Base-by-base conservation (phyloP, 1,140 invertebrate species). In the Eumaeus atala region DNA sequence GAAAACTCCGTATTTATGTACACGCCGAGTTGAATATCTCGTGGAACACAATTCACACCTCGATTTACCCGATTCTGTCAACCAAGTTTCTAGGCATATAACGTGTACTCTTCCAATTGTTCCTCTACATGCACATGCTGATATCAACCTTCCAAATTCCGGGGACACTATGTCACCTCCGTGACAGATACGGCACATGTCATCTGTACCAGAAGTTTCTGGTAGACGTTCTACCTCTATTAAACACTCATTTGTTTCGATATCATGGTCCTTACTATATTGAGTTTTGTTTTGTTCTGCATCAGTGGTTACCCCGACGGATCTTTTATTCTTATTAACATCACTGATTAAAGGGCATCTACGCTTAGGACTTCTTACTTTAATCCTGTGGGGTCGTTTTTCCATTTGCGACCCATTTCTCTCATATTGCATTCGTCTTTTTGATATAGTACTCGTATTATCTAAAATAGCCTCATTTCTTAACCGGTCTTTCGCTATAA, bases 1-100 rank as follows among this genome's bases (percentile, higher is more conserved):
- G 0, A 84, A 62, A 8, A 90, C 63, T n/a, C 84, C 89, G 65
- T 90, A 85, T 53, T 84, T 72, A n/a, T 87, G 89, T 10, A 90
- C 87, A 8, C 89, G 82, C 52, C 82, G 81, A 0, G 89, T 91
- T 0, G 78, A 62, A 49, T 90, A 92, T 49, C 82, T 82, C 33
- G 88, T 87, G 1, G 90, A 90, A 64, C 91, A 92, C 2, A 92
- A 70, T 67, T 92, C 91, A 66, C 91, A 92, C 53, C 84, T 84
- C 0, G 83, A 84, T 61, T 90, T 89, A 4, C 89, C 90, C 1
- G 90, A 91, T 64, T 92, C 90, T 1, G 89, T 90, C 10, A 94
- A 66, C 93, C 93, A 94, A 53, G 89, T 83, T 68, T 93, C 92
- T 33, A 94, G 78, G 61, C 92, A 94, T 59, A 88, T 89, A 0